These are phyloP conservation scores for Acromyrmex charruanus DNA, from an alignment of 1,140 invertebrate genomes.

Conservation along the genomic window DNA sequence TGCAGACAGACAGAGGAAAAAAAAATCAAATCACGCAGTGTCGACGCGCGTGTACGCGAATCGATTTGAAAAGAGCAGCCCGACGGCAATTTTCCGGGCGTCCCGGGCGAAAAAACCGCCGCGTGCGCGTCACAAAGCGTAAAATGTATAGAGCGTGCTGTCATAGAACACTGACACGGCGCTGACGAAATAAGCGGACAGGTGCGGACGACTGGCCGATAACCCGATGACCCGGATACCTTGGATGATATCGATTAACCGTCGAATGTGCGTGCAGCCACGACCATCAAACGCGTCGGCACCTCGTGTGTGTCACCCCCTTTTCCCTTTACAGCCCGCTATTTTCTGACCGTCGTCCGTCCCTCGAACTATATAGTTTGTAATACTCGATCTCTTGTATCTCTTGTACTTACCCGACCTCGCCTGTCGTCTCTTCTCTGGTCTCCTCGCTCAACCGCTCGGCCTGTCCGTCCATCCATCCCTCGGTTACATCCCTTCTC, in stretches of 20 bases:
- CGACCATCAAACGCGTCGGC: constrained; percentile 40
- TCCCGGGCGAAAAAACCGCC: constrained; percentile 36
- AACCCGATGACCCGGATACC: constrained; percentile 73
- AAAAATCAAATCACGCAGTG: constrained; percentile 17
- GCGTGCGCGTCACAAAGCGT: constrained; percentile 27
- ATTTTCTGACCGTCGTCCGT: not conserved
- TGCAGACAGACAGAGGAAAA: not conserved
- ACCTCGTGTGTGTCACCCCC: not conserved
- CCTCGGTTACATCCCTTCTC: constrained; percentile 2
- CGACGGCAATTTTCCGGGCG: constrained; percentile 51
- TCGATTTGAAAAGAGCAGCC: constrained; percentile 35
- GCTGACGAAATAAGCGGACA: constrained; percentile 61
- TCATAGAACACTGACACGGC: constrained; percentile 11
- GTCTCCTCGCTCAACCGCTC: not conserved
- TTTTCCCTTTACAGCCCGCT: too few species aligned
- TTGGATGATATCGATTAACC: constrained; percentile 69
- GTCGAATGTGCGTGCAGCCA: constrained; percentile 60
- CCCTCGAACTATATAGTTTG: not conserved
- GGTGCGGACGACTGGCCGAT: constrained; percentile 59
- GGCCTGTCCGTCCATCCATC: not conserved
- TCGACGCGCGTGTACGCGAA: not conserved
- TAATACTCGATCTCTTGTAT: constrained; percentile 27
- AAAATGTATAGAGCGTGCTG: constrained; percentile 34
- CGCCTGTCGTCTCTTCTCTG: not conserved
- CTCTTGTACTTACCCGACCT: constrained; percentile 40